A percentile compares a stretch with the other conserved stretches of the same genome.
Conservation (phyloP, 1,140 invertebrate genomes). For the Trypoxylus dichotomus region DNA sequence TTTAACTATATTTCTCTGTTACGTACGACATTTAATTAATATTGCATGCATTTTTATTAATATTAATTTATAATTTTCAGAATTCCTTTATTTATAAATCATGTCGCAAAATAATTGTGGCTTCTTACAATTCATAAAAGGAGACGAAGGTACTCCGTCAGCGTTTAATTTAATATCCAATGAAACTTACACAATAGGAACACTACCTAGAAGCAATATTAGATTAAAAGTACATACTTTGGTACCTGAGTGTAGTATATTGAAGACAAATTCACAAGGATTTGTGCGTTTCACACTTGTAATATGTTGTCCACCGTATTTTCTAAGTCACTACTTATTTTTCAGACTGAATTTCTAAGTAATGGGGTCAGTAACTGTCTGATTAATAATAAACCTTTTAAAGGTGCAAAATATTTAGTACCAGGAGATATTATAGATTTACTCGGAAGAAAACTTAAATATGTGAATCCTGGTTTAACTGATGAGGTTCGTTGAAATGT, state of each 20-base stretch:
- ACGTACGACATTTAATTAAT: neutral
- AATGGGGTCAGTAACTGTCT: neutral
- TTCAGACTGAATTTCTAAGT: slow-evolving; percentile 5
- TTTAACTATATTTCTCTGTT: too few relatives aligned
- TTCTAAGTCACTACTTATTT: neutral
- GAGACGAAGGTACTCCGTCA: neutral
- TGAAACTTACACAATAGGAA: neutral
- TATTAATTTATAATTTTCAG: neutral
- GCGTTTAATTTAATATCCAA: neutral
- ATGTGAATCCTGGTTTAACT: neutral
- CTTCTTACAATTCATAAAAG: neutral
- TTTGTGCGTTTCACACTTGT: neutral
- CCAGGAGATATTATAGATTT: neutral
- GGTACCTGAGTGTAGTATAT: neutral
- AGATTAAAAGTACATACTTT: neutral
- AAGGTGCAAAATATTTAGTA: neutral
- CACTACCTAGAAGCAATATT: neutral
- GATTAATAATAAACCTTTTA: neutral
- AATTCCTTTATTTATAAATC: neutral
- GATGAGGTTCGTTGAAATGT: neutral
- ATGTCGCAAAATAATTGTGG: neutral
- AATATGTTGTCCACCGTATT: neutral
- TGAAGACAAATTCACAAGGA: neutral
- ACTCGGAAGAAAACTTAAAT: neutral
- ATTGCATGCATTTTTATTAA: neutral